Percentiles rank a stretch among this genome's conserved stretches.
Evolutionary conservation across 2,888 invertebrate species (phyloP).

Genomic region (Synanthedon myopaeformis): DNA sequence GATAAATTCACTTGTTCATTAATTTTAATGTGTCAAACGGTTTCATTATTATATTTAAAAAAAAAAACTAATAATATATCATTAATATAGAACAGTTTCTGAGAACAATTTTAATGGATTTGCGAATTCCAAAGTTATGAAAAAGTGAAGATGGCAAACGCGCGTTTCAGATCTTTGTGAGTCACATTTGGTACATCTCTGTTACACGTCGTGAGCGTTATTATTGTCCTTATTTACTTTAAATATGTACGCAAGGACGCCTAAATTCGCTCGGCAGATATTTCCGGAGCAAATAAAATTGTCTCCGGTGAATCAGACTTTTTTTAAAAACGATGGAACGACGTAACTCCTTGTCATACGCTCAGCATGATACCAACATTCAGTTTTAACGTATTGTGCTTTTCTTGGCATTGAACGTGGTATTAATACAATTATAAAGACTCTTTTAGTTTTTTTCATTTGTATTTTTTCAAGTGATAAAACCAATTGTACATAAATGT

Average conservation of each 20-base stretch:
- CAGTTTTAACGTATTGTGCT: conserved; percentile 40
- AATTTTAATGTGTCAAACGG: no score
- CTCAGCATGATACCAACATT: conserved; percentile 40
- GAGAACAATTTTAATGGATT: no score
- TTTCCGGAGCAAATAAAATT: conserved; percentile 61
- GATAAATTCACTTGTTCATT: no score
- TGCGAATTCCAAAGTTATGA: not conserved
- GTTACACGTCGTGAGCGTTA: conserved; percentile 24
- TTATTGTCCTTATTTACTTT: conserved; percentile 52
- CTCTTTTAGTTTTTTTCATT: not conserved
- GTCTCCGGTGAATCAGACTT: conserved; percentile 59
- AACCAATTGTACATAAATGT: no score
- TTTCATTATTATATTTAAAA: no score
- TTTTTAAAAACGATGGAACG: conserved; percentile 38
- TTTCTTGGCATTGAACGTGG: conserved; percentile 34
- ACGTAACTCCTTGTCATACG: conserved; percentile 52
- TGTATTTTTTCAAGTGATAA: not conserved
- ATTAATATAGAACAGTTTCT: no score
- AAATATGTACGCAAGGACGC: conserved; percentile 59
- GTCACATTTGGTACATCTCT: conserved; percentile 34
- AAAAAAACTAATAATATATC: no score
- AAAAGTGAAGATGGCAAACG: not conserved
- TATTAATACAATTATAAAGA: no score
- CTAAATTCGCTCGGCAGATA: conserved; percentile 53
- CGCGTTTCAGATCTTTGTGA: conserved; percentile 16